Evolutionary conservation across 2,888 invertebrate genomes (phyloP), one percentile per base, ranked within the genome.

Genomic region (Slavum lentiscoides): DNA sequence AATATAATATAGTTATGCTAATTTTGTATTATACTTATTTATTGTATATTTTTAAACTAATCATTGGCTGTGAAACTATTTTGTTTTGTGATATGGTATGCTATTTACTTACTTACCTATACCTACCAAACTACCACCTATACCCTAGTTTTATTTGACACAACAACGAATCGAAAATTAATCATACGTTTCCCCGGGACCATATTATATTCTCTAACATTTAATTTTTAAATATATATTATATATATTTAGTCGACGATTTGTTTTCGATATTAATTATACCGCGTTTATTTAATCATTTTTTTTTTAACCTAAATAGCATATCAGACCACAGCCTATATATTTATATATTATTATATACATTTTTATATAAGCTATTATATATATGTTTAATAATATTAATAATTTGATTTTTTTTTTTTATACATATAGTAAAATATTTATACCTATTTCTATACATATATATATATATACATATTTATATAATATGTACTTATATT

Each of bases 21-120:
- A 37, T 58, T 70, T 55, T 37, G 58, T 70, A 70, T 39, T 49
- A 55, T 59, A n/a, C 19, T 59, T 21, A 59, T 61, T 30, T 13
- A 19, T 75, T 75, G 39, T 75, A 67, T 59, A 59, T 75, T 75
- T 75, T 67, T 75, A 43, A 75, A 75, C 23, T 67, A 75, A 75
- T 43, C 64, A 58, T 75, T 13, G 75, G 75, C 75, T 75, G 75
- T 75, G 67, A 75, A 58, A 67, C 67, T 58, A 43, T 58, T 67
- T 30, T 58, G 66, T 75, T 75, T 75, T 75, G 39, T 67, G 58
- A 67, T 75, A 67, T 67, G 58, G 8, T 75, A 75, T 67, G 75
- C 75, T 75, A 67, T 75, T 75, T 67, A 75, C 37, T 39, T 58
- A 74, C 21, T 30, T n/a, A n/a, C n/a, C n/a, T n/a, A n/a, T n/a